Percentiles rank a stretch among this genome's conserved stretches.
These are phyloP conservation scores for Dolichomitus sp. DNA, from an alignment of 2,888 invertebrate genomes.

Conservation along the genomic window DNA sequence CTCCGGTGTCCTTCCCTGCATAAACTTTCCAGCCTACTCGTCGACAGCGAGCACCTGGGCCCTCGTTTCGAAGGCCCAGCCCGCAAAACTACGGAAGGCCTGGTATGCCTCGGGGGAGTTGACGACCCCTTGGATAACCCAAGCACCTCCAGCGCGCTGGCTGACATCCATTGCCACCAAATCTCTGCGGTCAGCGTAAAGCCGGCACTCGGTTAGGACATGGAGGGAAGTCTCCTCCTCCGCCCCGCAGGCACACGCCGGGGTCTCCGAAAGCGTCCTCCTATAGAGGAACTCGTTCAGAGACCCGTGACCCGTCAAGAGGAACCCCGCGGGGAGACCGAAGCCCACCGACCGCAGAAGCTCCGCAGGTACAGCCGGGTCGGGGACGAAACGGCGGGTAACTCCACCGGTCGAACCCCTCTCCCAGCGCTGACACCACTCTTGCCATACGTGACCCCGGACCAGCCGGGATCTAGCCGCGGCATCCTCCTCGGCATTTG, in stretches of 20 bases:
- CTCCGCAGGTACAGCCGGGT: not conserved
- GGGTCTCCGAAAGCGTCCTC: slow-evolving; percentile 9
- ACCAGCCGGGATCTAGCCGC: not conserved
- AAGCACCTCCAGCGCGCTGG: not conserved
- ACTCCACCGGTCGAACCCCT: not conserved
- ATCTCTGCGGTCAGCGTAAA: not conserved
- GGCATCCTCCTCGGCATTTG: not conserved
- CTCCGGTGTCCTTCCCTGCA: slow-evolving; percentile 33
- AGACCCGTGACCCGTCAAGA: not conserved
- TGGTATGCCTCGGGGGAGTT: not conserved
- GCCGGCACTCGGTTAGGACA: not conserved
- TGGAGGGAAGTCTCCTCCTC: slow-evolving; percentile 11
- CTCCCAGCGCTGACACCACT: too few relatives aligned
- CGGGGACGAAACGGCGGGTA: not conserved
- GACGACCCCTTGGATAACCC: not conserved
- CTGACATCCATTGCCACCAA: not conserved
- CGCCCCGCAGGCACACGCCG: slow-evolving; percentile 4
- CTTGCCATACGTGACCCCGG: not conserved
- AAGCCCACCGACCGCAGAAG: too few relatives aligned
- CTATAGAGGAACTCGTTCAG: slow-evolving; percentile 5
- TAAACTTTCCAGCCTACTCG: not conserved
- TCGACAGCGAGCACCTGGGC: not conserved
- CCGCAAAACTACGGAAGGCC: slow-evolving; percentile 16
- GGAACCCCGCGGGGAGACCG: not conserved
- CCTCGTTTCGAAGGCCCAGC: slow-evolving; percentile 19